Evolutionary conservation across 2,797 vertebrate species (phyloP), one percentile per base, ranked within the genome.

Genomic region (Coracias cyanogaster): DNA sequence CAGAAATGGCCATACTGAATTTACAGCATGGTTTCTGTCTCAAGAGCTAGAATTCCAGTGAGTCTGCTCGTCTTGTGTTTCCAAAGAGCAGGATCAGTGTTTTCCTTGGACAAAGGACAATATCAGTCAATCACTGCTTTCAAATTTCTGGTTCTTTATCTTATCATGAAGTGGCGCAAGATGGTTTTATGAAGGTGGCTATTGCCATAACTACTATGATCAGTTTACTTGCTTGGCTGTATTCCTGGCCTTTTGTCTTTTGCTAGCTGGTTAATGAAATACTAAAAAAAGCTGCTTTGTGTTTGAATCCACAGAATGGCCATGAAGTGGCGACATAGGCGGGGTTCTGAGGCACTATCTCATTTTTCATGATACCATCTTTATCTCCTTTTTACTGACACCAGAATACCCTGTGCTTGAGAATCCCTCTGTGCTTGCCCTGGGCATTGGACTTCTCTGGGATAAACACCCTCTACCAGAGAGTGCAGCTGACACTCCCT

Each of bases 61-160:
- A 64, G 22, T 57, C 70, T 82, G 62, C 76, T 65, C 8, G 7
- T 37, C 69, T 95, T 3, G 0, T 82, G 65, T 90, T 97, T 91
- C 90, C 65, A 70, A 80, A 52, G n/a, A 70, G 61, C 62, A 66
- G 72, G 58, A 93, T 54, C 65, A 60, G 21, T 93, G 77, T 94
- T 97, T 96, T 86, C 55, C n/a, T 87, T 95, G 95, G 92, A 83
- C 80, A 82, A 67, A 91, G 67, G 70, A 93, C 92, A 83, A 4
- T 52, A 62, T 60, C 67, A 64, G n/a, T 60, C 66, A 73, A 45
- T 64, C 70, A 22, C 33, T 90, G 65, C 49, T 95, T 79, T 91
- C 91, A 48, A 28, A 73, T 89, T 94, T 91, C 69, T 90, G 64
- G 6, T 87, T 82, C 90, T 92, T 95, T 86, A 93, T 95, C 80